Percentiles rank a stretch among this genome's conserved stretches.
phyloP scores from a whole-genome alignment of 2,113 vertebrate species.

The Emydura subglobosa region DNA sequence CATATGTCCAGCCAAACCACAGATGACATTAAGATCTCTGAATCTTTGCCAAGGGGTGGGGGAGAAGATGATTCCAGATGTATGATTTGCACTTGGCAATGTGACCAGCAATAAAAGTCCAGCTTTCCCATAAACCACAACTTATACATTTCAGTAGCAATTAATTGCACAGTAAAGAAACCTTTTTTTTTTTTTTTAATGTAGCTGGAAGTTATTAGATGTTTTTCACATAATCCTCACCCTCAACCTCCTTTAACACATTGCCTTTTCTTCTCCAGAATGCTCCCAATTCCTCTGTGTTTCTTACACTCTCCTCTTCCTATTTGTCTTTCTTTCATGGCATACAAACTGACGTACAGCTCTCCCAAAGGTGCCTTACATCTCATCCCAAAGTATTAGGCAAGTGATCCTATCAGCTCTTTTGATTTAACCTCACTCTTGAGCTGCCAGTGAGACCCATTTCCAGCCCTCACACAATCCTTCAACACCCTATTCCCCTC shows the following conservation, averaged over 20 bases:
- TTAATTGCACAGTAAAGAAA: neutral
- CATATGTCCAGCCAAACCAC: neutral
- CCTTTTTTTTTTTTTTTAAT: neutral
- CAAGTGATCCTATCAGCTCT: neutral
- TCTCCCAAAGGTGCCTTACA: neutral
- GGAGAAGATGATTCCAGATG: neutral
- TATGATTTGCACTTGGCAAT: neutral
- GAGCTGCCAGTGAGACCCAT: neutral
- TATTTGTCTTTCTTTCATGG: neutral
- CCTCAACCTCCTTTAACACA: neutral
- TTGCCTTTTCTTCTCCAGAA: neutral
- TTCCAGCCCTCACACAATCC: neutral
- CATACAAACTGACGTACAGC: rapidly evolving
- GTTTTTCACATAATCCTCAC: neutral
- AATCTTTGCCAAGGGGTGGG: neutral
- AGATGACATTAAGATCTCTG: neutral
- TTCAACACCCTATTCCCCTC: neutral
- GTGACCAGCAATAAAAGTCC: neutral
- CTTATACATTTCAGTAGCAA: neutral
- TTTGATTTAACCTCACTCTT: neutral
- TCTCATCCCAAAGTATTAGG: neutral
- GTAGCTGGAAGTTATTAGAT: too few species aligned
- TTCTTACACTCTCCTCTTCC: neutral
- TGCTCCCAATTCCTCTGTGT: neutral
- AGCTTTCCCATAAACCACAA: neutral